phyloP scores from a whole-genome alignment of 2,797 vertebrate species.

The Hippoglossus hippoglossus region DNA sequence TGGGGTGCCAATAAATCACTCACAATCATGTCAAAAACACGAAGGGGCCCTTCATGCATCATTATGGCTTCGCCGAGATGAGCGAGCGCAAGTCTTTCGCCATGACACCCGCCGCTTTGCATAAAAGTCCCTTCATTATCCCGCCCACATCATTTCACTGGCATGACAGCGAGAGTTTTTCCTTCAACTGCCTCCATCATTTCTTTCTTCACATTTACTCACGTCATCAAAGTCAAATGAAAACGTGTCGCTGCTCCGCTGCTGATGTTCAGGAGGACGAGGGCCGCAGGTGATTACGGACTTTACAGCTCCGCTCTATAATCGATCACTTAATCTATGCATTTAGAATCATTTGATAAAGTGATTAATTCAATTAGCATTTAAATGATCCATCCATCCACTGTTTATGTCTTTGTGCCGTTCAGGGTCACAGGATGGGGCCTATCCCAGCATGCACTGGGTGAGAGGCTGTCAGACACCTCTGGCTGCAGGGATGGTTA shows the following conservation, averaged over 20 bases:
- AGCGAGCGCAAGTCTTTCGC: slow-evolving; percentile 35
- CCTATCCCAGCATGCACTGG: slow-evolving; percentile 44
- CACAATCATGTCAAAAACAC: slow-evolving; percentile 72
- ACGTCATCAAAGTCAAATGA: neutral
- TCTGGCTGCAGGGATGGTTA: neutral
- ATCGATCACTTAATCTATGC: slow-evolving; percentile 47
- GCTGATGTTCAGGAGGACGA: slow-evolving; percentile 33
- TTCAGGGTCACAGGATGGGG: slow-evolving; percentile 4
- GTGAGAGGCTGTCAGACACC: neutral
- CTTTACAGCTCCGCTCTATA: slow-evolving; percentile 40
- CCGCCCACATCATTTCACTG: slow-evolving; percentile 52
- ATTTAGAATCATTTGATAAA: slow-evolving; percentile 54
- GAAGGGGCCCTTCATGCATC: slow-evolving; percentile 76
- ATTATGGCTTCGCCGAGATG: slow-evolving; percentile 63
- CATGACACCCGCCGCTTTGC: slow-evolving; percentile 53
- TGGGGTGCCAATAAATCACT: slow-evolving; percentile 72
- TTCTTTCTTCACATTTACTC: slow-evolving; percentile 34
- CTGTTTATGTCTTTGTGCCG: slow-evolving; percentile 15
- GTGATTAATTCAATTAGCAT: slow-evolving; percentile 54
- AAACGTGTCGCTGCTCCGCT: neutral
- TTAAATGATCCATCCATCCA: slow-evolving; percentile 29
- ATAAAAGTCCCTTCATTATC: slow-evolving; percentile 66
- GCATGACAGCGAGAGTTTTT: slow-evolving; percentile 32
- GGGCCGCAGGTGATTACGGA: slow-evolving; percentile 38
- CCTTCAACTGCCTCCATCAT: slow-evolving; percentile 37